phyloP scores from a whole-genome alignment of 2,888 invertebrate genomes.

The Onthophagus sagittarius region DNA sequence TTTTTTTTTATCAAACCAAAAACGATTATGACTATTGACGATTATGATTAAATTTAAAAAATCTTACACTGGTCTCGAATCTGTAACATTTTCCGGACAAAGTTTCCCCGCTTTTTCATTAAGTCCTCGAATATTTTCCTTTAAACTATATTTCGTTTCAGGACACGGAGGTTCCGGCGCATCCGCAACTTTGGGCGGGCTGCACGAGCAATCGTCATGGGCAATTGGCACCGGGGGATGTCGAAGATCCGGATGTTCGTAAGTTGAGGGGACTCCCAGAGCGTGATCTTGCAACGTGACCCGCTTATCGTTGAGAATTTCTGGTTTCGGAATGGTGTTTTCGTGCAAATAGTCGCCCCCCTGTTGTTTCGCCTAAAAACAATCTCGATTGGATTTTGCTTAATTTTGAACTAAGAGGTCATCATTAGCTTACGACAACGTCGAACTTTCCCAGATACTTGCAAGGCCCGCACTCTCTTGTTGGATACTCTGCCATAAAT shows the following conservation, averaged over 20 bases:
- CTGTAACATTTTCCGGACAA: not conserved
- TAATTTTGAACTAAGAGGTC: not conserved
- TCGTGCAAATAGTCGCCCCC: slow-evolving; percentile 32
- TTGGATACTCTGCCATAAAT: slow-evolving; percentile 40
- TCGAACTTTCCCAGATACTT: slow-evolving; percentile 36
- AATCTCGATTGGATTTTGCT: slow-evolving; percentile 1
- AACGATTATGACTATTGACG: too few species aligned
- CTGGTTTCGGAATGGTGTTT: slow-evolving; percentile 36
- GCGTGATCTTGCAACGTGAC: slow-evolving; percentile 31
- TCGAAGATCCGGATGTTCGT: slow-evolving; percentile 34
- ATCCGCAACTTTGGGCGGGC: slow-evolving; percentile 4
- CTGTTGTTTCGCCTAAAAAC: slow-evolving; percentile 20
- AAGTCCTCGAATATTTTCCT: slow-evolving; percentile 17
- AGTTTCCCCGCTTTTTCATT: not conserved
- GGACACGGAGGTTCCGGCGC: slow-evolving; percentile 23
- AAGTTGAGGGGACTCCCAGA: slow-evolving; percentile 33
- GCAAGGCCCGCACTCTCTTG: slow-evolving; percentile 38
- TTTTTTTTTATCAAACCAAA: too few species aligned
- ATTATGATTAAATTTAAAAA: not conserved
- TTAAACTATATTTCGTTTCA: slow-evolving; percentile 24
- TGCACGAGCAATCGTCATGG: slow-evolving; percentile 13
- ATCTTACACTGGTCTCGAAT: not conserved
- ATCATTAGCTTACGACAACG: slow-evolving; percentile 24
- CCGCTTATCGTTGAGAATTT: slow-evolving; percentile 28
- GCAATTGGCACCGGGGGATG: slow-evolving; percentile 29